These are phyloP conservation scores for Sebastes goodei DNA, from an alignment of 2,797 vertebrate genomes.

Conservation along the genomic window DNA sequence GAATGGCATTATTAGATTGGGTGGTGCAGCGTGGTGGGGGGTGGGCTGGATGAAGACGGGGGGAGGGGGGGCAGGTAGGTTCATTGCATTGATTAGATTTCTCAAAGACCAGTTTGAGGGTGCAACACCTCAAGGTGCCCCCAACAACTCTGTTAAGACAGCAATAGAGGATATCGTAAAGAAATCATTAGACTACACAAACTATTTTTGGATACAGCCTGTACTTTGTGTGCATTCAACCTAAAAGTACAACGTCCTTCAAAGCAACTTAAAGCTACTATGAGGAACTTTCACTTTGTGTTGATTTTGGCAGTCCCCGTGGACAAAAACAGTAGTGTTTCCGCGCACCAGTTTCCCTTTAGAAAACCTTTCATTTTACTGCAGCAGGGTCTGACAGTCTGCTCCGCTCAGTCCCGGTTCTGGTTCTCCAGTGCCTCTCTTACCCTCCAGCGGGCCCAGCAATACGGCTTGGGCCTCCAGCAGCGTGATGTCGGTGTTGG, in stretches of 20 bases:
- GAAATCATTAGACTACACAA: conserved; percentile 42
- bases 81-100: conserved; percentile 66
- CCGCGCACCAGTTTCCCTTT: too few relatives aligned
- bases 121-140: conserved; percentile 67
- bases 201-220: conserved; percentile 20
- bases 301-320: too few relatives aligned
- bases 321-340: too few relatives aligned
- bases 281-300: too few relatives aligned
- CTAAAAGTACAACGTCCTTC: not conserved
- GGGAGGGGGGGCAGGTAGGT: conserved; percentile 10
- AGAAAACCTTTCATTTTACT: too few relatives aligned
- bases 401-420: too few relatives aligned
- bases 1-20: conserved; percentile 55
- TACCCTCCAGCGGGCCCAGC: too few relatives aligned
- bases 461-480: too few relatives aligned
- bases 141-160: conserved; percentile 56
- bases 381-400: too few relatives aligned
- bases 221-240: conserved; percentile 16
- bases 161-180: conserved; percentile 55
- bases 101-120: conserved; percentile 44
- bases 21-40: not conserved
- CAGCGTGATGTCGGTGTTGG: too few relatives aligned
- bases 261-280: not conserved
- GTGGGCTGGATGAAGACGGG: conserved; percentile 20
- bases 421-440: too few relatives aligned